Base-by-base conservation (phyloP, 2,888 invertebrate species). In the Epirrhoe alternata region DNA sequence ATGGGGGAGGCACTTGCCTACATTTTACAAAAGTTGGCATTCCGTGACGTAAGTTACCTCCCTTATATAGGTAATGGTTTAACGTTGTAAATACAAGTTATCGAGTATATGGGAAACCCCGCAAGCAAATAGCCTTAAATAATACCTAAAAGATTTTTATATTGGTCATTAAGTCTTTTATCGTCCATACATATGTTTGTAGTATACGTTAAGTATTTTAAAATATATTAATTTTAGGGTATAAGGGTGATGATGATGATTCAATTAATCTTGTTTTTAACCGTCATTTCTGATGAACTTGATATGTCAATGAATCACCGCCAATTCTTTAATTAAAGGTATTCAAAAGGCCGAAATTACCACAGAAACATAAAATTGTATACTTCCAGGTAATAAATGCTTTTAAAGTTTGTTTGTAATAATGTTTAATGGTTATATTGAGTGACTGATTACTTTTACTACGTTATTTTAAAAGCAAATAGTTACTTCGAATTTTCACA, bases 311-410 rank as follows among this genome's bases (percentile, higher is more conserved):
- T 42, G 38, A 42, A 42, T 42, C 38, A 42, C 38, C 38, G 12
- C 38, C 38, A 42, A 42, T 42, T 12, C 38, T 14, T 47, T 14
- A 14, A 47, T 47, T 16, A 47, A 47, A 47, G 4, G 16, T 16
- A 16, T 16, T 5, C 5, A 47, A 16, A 47, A 47, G 14, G 14
- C 0, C 14, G 6, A 16, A 45, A 45, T 14, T 31, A 55, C 45
- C 30, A 49, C 45, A 38, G 42, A 52, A 52, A 42, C 52, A 42
- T 60, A 14, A 60, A 60, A 60, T 45, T 24, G 14, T 30, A 24
- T 56, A 42, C 38, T 59, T 51, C 64, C 64, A 50, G 53, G 64
- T 64, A 54, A 51, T 33, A 66, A 54, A 33, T 57, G 57, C 45
- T 58, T 55, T 63, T 65, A 56, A 56, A 66, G 24, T 38, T 60